Base-by-base conservation (phyloP, 2,797 vertebrate species). In the Typhlichthys subterraneus region DNA sequence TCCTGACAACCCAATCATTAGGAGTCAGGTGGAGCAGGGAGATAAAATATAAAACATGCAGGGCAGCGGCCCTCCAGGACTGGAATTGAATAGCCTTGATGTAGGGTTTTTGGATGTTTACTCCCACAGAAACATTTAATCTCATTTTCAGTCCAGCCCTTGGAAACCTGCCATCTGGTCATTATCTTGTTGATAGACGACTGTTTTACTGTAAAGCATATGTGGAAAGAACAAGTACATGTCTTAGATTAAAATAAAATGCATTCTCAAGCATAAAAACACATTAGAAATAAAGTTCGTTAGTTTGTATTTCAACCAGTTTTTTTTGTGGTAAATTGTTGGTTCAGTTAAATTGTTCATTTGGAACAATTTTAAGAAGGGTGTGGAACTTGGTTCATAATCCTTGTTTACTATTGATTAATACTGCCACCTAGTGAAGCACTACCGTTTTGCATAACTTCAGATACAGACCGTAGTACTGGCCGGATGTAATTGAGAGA, bases 361-460 rank as follows among this genome's bases (percentile, higher is more conserved):
- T 38, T 38, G 33, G 33, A 38, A 38, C 8, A 9, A 38, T 12
- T 29, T 2, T 9, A 10, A 51, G 8, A 4, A 29, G 12, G 52
- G 4, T 12, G 4, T 12, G 52, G 19, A 12, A 12, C 6, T 13
- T 3, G 15, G 10, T 19, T 57, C 3, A n/a, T 29, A 29, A 29
- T 14, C 19, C 19, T 45, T 14, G 42, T 71, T 55, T 1, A 2
- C 45, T 29, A 4, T 29, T 31, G 59, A 13, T 3, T 50, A 10
- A 68, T 61, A 71, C 72, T 81, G 85, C 82, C 87, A 75, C 71
- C 89, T 89, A 70, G 69, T 79, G 87, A 63, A 33, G 14, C 12
- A 45, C 53, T 56, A 13, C 10, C 3, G 23, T 29, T 29, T 29
- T 29, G 9, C 3, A 63, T 42, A 45, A 48, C 19, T 53, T 38